Base-by-base conservation (phyloP, 2,888 invertebrate species). In the Heliconius charithonia region DNA sequence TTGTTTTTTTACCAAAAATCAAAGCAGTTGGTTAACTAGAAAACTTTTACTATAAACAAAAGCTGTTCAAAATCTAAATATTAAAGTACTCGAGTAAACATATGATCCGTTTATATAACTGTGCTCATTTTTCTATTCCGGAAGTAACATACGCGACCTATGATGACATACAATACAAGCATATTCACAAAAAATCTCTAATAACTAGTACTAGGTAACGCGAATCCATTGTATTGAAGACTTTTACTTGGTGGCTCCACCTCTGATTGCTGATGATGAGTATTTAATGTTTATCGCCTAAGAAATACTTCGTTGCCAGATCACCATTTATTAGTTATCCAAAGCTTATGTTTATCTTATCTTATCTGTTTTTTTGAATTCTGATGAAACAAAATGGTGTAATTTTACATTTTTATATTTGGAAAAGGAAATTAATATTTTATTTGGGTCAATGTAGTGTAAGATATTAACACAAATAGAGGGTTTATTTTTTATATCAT, bases 141-240 rank as follows among this genome's bases (percentile, higher is more conserved):
- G 67, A 41, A 41, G n/a, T n/a, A n/a, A 32, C 66, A 66, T 37
- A 4, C 32, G 66, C 67, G 67, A 41, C 37, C 41, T 67, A 37
- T 67, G 41, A 67, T 67, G 37, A 41, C 67, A 67, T 67, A 37
- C 32, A 67, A 67, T 67, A 37, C 32, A 67, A 12, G 37, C 1
- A n/a, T 67, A 4, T 25, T 67, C n/a, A 67, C 37, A 67, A 67
- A 67, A 67, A 41, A 41, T 25, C 13, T 67, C n/a, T 13, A n/a
- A 37, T 41, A 41, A n/a, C 37, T 12, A 67, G 6, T 62, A n/a
- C n/a, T 12, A n/a, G n/a, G 13, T 67, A 67, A 41, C 16, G 69
- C 13, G n/a, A 16, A 9, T 25, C n/a, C 37, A 67, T 67, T n/a
- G 67, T 67, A 66, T 67, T 4, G 10, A 6, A 67, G 25, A 7